These are phyloP conservation scores for Apodemia hepburni DNA, from an alignment of 2,888 invertebrate genomes.

Conservation along the genomic window DNA sequence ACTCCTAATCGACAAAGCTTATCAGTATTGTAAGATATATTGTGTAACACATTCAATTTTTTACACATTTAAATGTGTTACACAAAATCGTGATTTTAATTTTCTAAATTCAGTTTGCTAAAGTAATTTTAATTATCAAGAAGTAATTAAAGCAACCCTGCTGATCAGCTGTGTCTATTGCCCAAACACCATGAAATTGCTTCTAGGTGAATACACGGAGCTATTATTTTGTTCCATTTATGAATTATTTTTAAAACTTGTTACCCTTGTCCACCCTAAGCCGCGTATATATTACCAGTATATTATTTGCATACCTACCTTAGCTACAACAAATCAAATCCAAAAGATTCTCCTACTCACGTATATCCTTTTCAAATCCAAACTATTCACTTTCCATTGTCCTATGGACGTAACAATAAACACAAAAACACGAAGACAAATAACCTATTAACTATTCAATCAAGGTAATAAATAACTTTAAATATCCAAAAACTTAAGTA, in stretches of 20 bases:
- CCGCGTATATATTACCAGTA: constrained; percentile 45
- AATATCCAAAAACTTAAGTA: constrained; percentile 6
- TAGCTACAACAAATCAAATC: constrained; percentile 1
- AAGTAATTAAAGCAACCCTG: constrained; percentile 24
- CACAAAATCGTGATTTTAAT: neutral
- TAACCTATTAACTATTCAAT: constrained; percentile 9
- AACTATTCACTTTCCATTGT: constrained; percentile 44
- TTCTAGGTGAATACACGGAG: constrained; percentile 77
- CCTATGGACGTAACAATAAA: constrained; percentile 38
- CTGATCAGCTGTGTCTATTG: constrained; percentile 59
- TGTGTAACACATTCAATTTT: too few relatives aligned
- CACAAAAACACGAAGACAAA: constrained; percentile 28
- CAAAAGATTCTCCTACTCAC: constrained; percentile 2
- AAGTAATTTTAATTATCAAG: too few relatives aligned
- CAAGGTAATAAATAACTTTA: constrained; percentile 1
- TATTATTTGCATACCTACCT: constrained; percentile 50
- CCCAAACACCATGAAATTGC: constrained; percentile 62
- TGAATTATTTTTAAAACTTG: constrained; percentile 60
- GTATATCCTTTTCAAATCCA: neutral
- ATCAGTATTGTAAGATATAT: constrained; percentile 29
- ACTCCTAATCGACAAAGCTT: too few relatives aligned
- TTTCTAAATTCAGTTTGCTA: too few relatives aligned
- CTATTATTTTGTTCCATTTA: constrained; percentile 67
- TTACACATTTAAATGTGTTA: neutral
- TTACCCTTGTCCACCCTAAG: constrained; percentile 69